Percentiles rank a stretch among this genome's conserved stretches.
These are phyloP conservation scores for Chymomyza amoena DNA, from an alignment of 2,888 invertebrate species.

Conservation along the genomic window DNA sequence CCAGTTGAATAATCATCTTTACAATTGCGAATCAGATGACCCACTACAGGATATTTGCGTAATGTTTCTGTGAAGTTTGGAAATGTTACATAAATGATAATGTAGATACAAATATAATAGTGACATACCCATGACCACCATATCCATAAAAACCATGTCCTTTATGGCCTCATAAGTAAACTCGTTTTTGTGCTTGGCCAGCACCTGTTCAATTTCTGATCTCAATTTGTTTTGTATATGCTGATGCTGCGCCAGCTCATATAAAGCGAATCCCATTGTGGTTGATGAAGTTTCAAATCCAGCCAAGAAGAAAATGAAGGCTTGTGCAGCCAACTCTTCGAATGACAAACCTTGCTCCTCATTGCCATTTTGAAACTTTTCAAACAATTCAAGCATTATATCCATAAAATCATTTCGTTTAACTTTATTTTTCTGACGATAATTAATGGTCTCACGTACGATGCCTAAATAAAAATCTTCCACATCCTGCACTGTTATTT, in stretches of 20 bases:
- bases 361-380: conserved; percentile 80
- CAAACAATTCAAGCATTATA: conserved; percentile 75
- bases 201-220: conserved; percentile 32
- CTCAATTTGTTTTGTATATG: conserved; percentile 45
- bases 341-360: conserved; percentile 33
- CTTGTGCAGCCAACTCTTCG: conserved; percentile 56
- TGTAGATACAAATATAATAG: neutral
- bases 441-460: conserved; percentile 22
- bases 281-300: conserved; percentile 84
- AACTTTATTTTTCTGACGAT: conserved; percentile 62
- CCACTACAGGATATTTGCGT: conserved; percentile 80
- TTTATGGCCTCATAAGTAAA: conserved; percentile 57
- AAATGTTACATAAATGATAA: neutral
- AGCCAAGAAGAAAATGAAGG: conserved; percentile 68
- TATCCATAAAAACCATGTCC: conserved; percentile 41
- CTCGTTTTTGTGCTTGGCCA: conserved; percentile 46
- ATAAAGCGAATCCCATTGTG: conserved; percentile 79
- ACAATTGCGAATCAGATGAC: conserved; percentile 78
- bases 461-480: conserved; percentile 76
- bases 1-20: neutral
- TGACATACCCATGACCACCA: neutral
- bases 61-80: conserved; percentile 77
- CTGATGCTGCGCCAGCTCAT: conserved; percentile 50
- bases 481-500: conserved; percentile 32
- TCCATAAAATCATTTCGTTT: conserved; percentile 81